phyloP scores from a whole-genome alignment of 2,888 invertebrate species.

The Drosophila cracens region DNA sequence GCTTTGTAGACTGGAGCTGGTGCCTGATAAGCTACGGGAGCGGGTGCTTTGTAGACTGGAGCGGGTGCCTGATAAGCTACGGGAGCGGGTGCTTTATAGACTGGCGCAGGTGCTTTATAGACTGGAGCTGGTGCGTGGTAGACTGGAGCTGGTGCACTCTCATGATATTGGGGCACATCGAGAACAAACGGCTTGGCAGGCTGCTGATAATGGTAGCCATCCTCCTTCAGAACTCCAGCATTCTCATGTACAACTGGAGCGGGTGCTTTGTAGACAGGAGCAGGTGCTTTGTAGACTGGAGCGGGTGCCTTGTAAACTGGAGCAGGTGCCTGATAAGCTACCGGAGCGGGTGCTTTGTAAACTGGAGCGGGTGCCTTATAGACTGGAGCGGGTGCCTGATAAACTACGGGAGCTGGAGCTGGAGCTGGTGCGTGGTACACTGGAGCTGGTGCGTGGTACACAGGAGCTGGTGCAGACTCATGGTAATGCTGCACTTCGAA shows the following conservation, averaged over 20 bases:
- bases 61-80: slow-evolving; percentile 41
- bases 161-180: slow-evolving; percentile 64
- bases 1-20: slow-evolving; percentile 23
- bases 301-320: slow-evolving; percentile 3
- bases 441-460: slow-evolving; percentile 28
- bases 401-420: slow-evolving; percentile 8
- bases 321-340: not conserved
- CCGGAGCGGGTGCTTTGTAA: slow-evolving; percentile 8
- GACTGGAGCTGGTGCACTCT: slow-evolving; percentile 19
- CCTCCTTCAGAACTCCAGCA: slow-evolving; percentile 62
- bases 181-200: slow-evolving; percentile 39
- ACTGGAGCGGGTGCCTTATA: slow-evolving; percentile 20
- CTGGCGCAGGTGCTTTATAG: slow-evolving; percentile 10
- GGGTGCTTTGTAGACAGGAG: slow-evolving; percentile 35
- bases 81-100: slow-evolving; percentile 46
- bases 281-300: slow-evolving; percentile 43
- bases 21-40: slow-evolving; percentile 12
- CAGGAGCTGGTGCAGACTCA: slow-evolving; percentile 16
- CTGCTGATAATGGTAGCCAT: slow-evolving; percentile 39
- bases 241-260: slow-evolving; percentile 19
- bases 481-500: slow-evolving; percentile 63
- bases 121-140: slow-evolving; percentile 18
- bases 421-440: slow-evolving; percentile 33
- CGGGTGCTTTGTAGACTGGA: slow-evolving; percentile 30
- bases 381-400: slow-evolving; percentile 28